phyloP scores from a whole-genome alignment of 2,888 invertebrate species.

The Caenorhabditis sp. region DNA sequence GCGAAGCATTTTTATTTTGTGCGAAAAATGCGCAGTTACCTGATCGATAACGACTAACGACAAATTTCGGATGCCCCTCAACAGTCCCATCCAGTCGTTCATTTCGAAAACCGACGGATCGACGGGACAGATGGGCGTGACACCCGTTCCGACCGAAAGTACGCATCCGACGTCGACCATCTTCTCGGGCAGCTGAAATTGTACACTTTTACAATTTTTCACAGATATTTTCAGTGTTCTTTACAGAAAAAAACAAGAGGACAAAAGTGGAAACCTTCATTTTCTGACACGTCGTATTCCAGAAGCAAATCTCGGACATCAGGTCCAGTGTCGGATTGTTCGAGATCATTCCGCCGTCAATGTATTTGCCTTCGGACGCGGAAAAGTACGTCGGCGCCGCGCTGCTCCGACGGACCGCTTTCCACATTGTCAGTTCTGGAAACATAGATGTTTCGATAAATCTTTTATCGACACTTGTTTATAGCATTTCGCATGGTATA shows the following conservation, averaged over 20 bases:
- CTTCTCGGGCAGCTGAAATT: constrained; percentile 80
- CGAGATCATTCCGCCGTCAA: constrained; percentile 83
- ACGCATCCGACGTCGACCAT: constrained; percentile 86
- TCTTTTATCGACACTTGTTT: too few relatives aligned
- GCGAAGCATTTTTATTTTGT: too few relatives aligned
- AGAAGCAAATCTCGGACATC: constrained; percentile 92
- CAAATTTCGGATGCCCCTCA: constrained; percentile 86
- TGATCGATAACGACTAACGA: constrained; percentile 92
- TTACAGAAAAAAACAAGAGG: neutral
- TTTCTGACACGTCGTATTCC: constrained; percentile 86
- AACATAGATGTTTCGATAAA: neutral
- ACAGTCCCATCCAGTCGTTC: constrained; percentile 63
- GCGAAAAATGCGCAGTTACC: too few relatives aligned
- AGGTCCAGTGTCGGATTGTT: constrained; percentile 97
- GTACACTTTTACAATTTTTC: too few relatives aligned
- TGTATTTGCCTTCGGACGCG: constrained; percentile 76
- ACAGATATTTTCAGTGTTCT: too few relatives aligned
- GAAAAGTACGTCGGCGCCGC: constrained; percentile 96
- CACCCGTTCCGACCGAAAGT: constrained; percentile 86
- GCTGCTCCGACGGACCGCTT: constrained; percentile 92
- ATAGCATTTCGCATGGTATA: too few relatives aligned
- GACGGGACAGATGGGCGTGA: constrained; percentile 81
- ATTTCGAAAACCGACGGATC: constrained; percentile 88
- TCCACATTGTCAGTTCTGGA: constrained; percentile 88
- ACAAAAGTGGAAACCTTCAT: neutral